Evolutionary conservation across 2,113 vertebrate genomes (phyloP).

Genomic region (Melanotaenia duboulayi): DNA sequence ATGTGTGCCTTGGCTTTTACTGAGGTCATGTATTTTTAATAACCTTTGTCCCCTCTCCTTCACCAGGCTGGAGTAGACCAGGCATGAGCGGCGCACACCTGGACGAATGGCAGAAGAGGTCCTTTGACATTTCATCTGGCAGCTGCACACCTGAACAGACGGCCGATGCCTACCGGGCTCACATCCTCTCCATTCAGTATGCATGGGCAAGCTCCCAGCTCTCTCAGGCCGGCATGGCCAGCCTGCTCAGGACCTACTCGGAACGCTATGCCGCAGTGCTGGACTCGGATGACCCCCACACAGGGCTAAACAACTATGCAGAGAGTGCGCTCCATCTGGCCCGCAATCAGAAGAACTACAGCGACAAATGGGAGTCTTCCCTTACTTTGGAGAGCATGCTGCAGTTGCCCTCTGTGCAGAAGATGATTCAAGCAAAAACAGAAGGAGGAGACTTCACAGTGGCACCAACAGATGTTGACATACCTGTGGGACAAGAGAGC

Average conservation of each 20-base stretch:
- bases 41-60: constrained; percentile 64
- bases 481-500: constrained; percentile 76
- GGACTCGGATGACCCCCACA: constrained; percentile 89
- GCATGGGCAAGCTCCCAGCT: constrained; percentile 91
- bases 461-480: constrained; percentile 73
- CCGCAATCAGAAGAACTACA: constrained; percentile 88
- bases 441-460: constrained; percentile 63
- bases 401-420: constrained; percentile 85
- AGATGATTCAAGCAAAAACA: constrained; percentile 80
- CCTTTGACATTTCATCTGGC: constrained; percentile 90
- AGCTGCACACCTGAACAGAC: constrained; percentile 87
- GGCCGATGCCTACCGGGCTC: constrained; percentile 91
- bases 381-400: constrained; percentile 85
- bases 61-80: constrained; percentile 78
- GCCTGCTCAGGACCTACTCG: constrained; percentile 87
- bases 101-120: constrained; percentile 93
- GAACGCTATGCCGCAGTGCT: constrained; percentile 90
- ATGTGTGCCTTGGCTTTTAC: constrained; percentile 40
- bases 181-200: constrained; percentile 92
- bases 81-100: constrained; percentile 85
- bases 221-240: constrained; percentile 86
- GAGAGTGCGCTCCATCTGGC: constrained; percentile 88
- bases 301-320: constrained; percentile 94
- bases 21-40: constrained; percentile 76
- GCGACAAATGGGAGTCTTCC: constrained; percentile 91